phyloP scores from a whole-genome alignment of 1,140 invertebrate genomes.

The Heliconius nattereri region DNA sequence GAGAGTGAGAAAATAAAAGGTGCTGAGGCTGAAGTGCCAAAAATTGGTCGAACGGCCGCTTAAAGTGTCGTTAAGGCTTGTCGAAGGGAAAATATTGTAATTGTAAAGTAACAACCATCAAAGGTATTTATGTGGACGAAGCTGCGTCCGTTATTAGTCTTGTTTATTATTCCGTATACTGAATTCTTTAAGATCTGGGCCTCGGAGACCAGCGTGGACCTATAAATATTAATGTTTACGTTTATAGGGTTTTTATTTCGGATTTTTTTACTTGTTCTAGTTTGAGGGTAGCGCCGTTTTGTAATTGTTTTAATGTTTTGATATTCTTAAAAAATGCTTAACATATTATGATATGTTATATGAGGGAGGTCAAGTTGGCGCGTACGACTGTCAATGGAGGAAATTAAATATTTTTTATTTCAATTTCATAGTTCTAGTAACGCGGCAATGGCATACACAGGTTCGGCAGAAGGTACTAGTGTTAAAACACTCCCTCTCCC shows the following conservation, averaged over 20 bases:
- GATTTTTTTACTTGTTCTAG: background rate
- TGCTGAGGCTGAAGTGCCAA: slow-evolving; percentile 69
- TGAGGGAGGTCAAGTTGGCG: no score
- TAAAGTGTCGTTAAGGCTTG: slow-evolving; percentile 76
- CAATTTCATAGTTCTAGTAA: no score
- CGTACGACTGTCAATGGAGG: no score
- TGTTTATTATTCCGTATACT: slow-evolving; percentile 45
- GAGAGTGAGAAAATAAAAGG: slow-evolving; percentile 70
- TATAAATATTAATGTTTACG: slow-evolving; percentile 10
- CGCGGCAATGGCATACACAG: no score
- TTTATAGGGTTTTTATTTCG: background rate
- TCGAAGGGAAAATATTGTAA: slow-evolving; percentile 72
- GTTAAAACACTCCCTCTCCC: no score
- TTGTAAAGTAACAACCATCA: slow-evolving; percentile 48
- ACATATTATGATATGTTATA: no score
- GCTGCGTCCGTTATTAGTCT: slow-evolving; percentile 51
- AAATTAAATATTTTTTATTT: no score
- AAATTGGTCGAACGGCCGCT: slow-evolving; percentile 69
- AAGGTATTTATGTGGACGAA: slow-evolving; percentile 54
- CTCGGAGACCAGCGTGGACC: background rate
- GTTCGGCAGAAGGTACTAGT: no score
- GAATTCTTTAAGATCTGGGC: slow-evolving; percentile 31
- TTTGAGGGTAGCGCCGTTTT: background rate
- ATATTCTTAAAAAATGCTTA: no score
- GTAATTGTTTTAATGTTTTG: background rate